Conservation (phyloP, 2,797 vertebrate species). For the Poliocrania exsul region DNA sequence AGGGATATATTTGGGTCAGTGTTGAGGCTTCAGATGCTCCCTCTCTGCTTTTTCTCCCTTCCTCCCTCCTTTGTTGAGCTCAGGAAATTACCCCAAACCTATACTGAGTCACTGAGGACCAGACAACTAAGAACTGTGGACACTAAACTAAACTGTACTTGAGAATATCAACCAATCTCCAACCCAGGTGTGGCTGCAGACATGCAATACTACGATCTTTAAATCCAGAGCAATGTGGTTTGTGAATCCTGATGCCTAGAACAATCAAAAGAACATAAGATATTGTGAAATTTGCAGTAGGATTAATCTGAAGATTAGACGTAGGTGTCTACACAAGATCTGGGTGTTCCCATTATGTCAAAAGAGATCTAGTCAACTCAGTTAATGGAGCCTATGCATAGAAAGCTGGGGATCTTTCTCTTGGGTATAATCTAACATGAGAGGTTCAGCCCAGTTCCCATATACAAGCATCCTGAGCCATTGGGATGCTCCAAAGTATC, state of each 20-base stretch:
- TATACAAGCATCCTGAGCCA: neutral
- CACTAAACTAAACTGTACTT: neutral
- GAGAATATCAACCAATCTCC: neutral
- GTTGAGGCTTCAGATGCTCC: neutral
- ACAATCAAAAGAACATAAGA: neutral
- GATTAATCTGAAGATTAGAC: neutral
- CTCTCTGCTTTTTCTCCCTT: neutral
- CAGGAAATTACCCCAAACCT: neutral
- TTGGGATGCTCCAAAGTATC: neutral
- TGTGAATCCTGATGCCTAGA: neutral
- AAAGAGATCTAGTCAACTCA: neutral
- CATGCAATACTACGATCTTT: neutral
- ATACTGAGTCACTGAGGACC: fast-evolving
- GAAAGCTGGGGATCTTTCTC: neutral
- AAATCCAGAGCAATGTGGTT: neutral
- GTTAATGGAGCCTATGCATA: neutral
- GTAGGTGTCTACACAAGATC: neutral
- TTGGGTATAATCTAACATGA: neutral
- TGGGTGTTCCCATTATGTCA: slow-evolving; percentile 9
- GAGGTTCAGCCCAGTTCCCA: neutral
- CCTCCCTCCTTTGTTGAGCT: neutral
- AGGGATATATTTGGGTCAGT: neutral
- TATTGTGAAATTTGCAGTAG: neutral
- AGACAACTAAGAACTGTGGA: neutral
- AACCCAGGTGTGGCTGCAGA: neutral